A percentile compares a stretch with the other conserved stretches of the same genome.
Conservation (phyloP, 2,113 vertebrate genomes). For the Telmatochromis brichardi region DNA sequence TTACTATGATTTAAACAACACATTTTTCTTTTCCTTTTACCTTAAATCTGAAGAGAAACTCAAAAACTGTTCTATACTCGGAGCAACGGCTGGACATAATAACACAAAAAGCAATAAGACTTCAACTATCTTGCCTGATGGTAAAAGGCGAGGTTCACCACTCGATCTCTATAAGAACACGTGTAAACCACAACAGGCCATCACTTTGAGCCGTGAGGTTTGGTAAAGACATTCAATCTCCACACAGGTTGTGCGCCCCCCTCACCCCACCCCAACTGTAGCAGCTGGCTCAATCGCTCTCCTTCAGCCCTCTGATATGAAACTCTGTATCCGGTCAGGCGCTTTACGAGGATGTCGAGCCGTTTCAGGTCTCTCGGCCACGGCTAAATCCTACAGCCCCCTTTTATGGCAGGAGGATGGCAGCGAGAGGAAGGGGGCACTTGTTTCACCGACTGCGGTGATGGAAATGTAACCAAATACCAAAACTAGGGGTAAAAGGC, state of each 20-base stretch:
- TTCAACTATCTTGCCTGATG: neutral
- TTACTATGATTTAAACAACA: accelerated
- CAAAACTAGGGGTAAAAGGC: constrained; percentile 49
- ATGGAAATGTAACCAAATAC: constrained; percentile 63
- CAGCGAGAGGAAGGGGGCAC: neutral
- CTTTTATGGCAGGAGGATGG: constrained; percentile 42
- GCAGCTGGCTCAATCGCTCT: constrained; percentile 57
- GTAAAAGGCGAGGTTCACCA: neutral
- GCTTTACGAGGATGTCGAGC: constrained; percentile 66
- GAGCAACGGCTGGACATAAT: neutral
- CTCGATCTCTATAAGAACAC: neutral
- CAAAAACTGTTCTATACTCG: neutral
- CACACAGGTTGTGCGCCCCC: constrained; percentile 21
- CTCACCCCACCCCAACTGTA: neutral
- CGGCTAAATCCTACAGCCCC: constrained; percentile 46
- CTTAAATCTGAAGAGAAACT: neutral
- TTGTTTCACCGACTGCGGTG: constrained; percentile 23
- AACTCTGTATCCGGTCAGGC: constrained; percentile 62
- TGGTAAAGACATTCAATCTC: constrained; percentile 58
- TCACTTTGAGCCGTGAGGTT: constrained; percentile 17
- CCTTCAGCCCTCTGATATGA: constrained; percentile 47
- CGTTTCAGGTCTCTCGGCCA: constrained; percentile 48
- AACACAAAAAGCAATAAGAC: neutral
- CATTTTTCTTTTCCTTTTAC: neutral
- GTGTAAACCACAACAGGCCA: constrained; percentile 33